Evolutionary conservation across 2,113 vertebrate genomes (phyloP).

Genomic region (Thamnaconus septentrionalis): DNA sequence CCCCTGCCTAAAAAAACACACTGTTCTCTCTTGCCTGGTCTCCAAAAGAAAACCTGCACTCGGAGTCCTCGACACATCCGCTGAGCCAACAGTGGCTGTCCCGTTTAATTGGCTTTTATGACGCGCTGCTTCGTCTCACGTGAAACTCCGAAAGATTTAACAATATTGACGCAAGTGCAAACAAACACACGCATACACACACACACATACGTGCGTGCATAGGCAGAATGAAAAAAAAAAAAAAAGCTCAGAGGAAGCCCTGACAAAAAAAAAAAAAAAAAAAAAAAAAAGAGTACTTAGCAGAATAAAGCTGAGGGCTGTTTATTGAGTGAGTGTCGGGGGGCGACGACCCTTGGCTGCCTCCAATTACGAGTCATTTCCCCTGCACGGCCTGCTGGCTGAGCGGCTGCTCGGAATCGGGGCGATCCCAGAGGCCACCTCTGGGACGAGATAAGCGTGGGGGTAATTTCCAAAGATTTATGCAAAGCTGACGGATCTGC

Average conservation of each 20-base stretch:
- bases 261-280: slow-evolving; percentile 11
- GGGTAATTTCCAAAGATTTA: slow-evolving; percentile 69
- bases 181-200: too few species aligned
- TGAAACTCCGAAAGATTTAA: too few species aligned
- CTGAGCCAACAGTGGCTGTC: too few species aligned
- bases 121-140: too few species aligned
- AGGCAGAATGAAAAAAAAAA: too few species aligned
- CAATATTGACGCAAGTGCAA: too few species aligned
- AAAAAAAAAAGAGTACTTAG: slow-evolving; percentile 15
- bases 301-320: slow-evolving; percentile 47
- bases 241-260: slow-evolving; percentile 25
- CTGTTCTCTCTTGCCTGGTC: too few species aligned
- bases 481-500: slow-evolving; percentile 71
- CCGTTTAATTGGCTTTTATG: too few species aligned
- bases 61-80: too few species aligned
- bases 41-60: too few species aligned
- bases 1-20: too few species aligned
- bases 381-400: slow-evolving; percentile 46
- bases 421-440: slow-evolving; percentile 46
- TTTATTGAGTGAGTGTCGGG: slow-evolving; percentile 64
- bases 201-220: too few species aligned
- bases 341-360: slow-evolving; percentile 57
- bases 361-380: slow-evolving; percentile 72
- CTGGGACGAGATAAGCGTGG: slow-evolving; percentile 58
- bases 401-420: slow-evolving; percentile 51